Evolutionary conservation across 2,888 invertebrate genomes (phyloP).

Genomic region (Leistus spinibarbis): DNA sequence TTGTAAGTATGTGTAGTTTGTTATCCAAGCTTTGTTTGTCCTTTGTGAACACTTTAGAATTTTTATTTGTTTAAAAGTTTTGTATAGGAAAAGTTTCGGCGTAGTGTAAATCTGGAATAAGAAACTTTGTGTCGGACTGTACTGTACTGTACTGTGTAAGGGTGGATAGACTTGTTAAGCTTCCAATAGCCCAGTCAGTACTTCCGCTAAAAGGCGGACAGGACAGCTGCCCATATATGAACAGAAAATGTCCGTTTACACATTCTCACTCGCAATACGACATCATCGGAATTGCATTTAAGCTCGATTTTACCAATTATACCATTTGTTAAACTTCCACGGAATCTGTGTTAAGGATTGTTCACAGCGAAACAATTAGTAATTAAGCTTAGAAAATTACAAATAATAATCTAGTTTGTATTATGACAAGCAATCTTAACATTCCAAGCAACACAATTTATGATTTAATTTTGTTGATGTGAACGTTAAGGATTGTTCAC

Average conservation of each 20-base stretch:
- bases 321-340: too few relatives aligned
- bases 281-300: too few relatives aligned
- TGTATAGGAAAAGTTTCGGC: constrained; percentile 3
- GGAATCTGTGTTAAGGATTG: too few relatives aligned
- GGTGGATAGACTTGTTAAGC: constrained; percentile 22
- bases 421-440: too few relatives aligned
- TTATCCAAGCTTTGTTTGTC: not conserved
- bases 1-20: not conserved
- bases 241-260: not conserved
- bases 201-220: not conserved
- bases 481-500: too few relatives aligned
- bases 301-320: too few relatives aligned
- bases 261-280: not conserved
- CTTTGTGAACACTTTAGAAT: not conserved
- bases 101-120: constrained; percentile 18
- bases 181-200: constrained; percentile 14
- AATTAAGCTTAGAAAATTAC: too few relatives aligned
- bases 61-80: constrained; percentile 15
- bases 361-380: too few relatives aligned
- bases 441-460: too few relatives aligned
- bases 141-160: not conserved
- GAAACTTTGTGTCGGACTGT: constrained; percentile 25
- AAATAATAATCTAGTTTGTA: too few relatives aligned
- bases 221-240: not conserved
- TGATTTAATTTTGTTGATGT: too few relatives aligned